phyloP scores from a whole-genome alignment of 2,888 invertebrate species.

The Yponomeuta malinellus region DNA sequence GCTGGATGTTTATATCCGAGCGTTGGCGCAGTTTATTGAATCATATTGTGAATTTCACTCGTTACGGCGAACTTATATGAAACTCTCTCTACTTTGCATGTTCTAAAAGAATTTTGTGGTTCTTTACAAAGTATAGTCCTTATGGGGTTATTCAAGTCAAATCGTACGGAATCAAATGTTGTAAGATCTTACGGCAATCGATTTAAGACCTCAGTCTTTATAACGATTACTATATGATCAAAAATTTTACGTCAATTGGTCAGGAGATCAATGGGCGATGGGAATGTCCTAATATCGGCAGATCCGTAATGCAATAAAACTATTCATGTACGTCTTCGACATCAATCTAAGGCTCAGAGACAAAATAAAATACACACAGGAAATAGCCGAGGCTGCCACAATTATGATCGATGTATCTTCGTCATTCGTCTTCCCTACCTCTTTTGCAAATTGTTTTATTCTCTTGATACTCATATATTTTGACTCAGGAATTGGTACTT shows the following conservation, averaged over 20 bases:
- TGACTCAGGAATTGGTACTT: not conserved
- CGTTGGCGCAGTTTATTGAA: not conserved
- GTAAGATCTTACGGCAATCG: no score
- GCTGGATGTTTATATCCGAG: not conserved
- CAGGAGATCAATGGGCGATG: no score
- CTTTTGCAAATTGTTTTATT: not conserved
- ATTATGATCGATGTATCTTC: constrained; percentile 9
- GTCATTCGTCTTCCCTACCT: no score
- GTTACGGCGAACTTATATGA: not conserved
- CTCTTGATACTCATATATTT: not conserved
- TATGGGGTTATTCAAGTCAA: no score
- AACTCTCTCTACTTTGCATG: not conserved
- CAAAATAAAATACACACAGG: not conserved
- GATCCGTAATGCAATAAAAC: no score
- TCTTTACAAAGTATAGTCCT: no score
- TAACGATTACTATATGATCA: no score
- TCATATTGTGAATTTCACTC: not conserved
- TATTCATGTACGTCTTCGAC: not conserved
- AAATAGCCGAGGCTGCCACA: not conserved
- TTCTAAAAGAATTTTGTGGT: no score
- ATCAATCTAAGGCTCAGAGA: not conserved
- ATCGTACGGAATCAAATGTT: no score
- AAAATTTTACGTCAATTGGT: no score
- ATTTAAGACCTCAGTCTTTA: no score
- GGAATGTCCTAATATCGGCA: no score